Evolutionary conservation across 2,888 invertebrate species (phyloP).

Genomic region (Synanthedon myopaeformis): DNA sequence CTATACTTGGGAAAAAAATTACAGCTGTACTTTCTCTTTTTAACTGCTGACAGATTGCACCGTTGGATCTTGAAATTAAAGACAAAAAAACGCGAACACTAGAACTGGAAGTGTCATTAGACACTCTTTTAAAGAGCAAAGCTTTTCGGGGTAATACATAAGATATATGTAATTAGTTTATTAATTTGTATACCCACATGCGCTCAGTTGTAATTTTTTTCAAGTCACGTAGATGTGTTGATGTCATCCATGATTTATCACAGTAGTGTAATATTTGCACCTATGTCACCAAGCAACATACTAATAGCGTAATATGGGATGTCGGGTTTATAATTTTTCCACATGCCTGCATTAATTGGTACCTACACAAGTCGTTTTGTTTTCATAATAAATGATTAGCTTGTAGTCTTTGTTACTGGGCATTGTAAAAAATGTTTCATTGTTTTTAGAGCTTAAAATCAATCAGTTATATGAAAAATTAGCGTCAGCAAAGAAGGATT

Average conservation of each 20-base stretch:
- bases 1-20: slow-evolving; percentile 32
- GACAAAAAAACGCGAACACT: slow-evolving; percentile 84
- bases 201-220: slow-evolving; percentile 65
- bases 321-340: neutral
- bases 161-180: neutral
- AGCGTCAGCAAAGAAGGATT: slow-evolving; percentile 77
- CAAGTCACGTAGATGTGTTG: slow-evolving; percentile 8
- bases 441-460: slow-evolving; percentile 75
- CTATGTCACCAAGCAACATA: slow-evolving; percentile 3
- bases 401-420: too few species aligned
- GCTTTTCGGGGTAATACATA: slow-evolving; percentile 62
- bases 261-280: slow-evolving; percentile 7
- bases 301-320: neutral
- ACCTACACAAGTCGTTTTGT: too few species aligned
- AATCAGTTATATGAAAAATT: slow-evolving; percentile 83
- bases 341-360: neutral
- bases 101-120: slow-evolving; percentile 86
- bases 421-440: too few species aligned
- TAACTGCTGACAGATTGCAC: slow-evolving; percentile 75
- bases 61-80: slow-evolving; percentile 85
- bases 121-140: slow-evolving; percentile 81
- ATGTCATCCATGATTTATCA: slow-evolving; percentile 1
- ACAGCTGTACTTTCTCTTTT: slow-evolving; percentile 37
- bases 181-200: slow-evolving; percentile 3
- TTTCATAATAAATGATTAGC: too few species aligned